Base-by-base conservation (phyloP, 2,797 vertebrate species). In the Acanthurus lineatus region DNA sequence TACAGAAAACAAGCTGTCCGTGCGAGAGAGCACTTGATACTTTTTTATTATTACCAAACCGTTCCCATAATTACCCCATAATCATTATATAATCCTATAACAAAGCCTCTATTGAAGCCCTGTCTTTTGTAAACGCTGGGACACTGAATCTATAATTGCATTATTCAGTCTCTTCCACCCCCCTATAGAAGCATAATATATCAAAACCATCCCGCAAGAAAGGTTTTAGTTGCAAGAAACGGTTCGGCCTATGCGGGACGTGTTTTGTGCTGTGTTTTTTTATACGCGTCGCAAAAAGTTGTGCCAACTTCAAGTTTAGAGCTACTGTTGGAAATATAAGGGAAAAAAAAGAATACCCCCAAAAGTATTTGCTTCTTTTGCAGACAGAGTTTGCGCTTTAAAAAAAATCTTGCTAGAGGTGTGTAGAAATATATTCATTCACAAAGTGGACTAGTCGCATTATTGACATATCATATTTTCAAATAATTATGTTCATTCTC, bases 31-130 rank as follows among this genome's bases (percentile, higher is more conserved):
- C 95, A 95, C 95, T 95, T 96, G 96, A 96, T 97, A 97, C 96
- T 96, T 97, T 95, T 96, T 96, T 96, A 96, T 97, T 97, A 97
- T 96, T 95, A 96, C 96, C 95, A 96, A 97, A 96, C 96, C 95
- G 94, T 96, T 94, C 94, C 95, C 96, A 97, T 97, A 98, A 99
- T 98, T 98, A 98, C 96, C 96, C 96, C 97, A 96, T 97, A 97
- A 97, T 98, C 97, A 99, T 99, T 98, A 98, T 98, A 98, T 99
- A 99, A 99, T 98, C 97, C 96, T 93, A 94, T 95, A 98, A 99
- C 97, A 99, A 99, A 98, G 97, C 96, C 94, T 96, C 96, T 93
- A 97, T 99, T 98, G 96, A 98, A 96, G 95, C 95, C 94, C 96
- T 94, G 95, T 96, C 96, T 98, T 98, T 98, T 98, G 97, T 98